Percentiles rank a stretch among this genome's conserved stretches.
Conservation (phyloP, 1,140 invertebrate species). For the Macrotrachela quadricornifera region DNA sequence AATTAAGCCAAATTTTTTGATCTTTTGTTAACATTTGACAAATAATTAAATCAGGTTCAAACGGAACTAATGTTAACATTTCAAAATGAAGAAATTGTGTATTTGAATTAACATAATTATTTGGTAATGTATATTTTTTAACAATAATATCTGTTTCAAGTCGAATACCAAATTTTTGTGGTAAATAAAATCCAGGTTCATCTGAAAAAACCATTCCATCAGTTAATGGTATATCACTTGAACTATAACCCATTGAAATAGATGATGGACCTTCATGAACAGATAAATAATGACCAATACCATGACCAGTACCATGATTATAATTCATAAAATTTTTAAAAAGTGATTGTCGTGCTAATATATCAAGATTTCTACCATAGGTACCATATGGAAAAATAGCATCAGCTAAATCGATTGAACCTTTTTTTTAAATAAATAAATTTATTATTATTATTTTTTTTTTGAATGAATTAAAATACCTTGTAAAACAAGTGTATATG, state of each 20-base stretch:
- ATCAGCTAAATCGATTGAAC: slow-evolving; percentile 41
- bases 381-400: slow-evolving; percentile 41
- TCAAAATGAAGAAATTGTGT: slow-evolving; percentile 50
- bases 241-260: background rate
- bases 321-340: slow-evolving; percentile 87
- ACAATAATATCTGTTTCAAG: slow-evolving; percentile 72
- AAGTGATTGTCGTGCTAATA: slow-evolving; percentile 54
- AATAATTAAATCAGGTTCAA: slow-evolving; percentile 65
- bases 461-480: slow-evolving; percentile 41
- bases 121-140: background rate
- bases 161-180: slow-evolving; percentile 65
- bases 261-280: slow-evolving; percentile 59
- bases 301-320: slow-evolving; percentile 85
- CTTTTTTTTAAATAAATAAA: no score
- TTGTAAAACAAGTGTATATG: slow-evolving; percentile 70
- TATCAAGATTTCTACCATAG: slow-evolving; percentile 58
- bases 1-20: slow-evolving; percentile 41
- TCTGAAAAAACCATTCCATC: slow-evolving; percentile 9
- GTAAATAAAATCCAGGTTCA: slow-evolving; percentile 47
- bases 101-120: background rate
- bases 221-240: slow-evolving; percentile 11
- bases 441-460: no score
- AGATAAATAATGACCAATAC: slow-evolving; percentile 79
- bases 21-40: slow-evolving; percentile 47
- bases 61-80: slow-evolving; percentile 72